Evolutionary conservation across 2,113 vertebrate genomes (phyloP).

Genomic region (Machaerirhynchus nigripectus): DNA sequence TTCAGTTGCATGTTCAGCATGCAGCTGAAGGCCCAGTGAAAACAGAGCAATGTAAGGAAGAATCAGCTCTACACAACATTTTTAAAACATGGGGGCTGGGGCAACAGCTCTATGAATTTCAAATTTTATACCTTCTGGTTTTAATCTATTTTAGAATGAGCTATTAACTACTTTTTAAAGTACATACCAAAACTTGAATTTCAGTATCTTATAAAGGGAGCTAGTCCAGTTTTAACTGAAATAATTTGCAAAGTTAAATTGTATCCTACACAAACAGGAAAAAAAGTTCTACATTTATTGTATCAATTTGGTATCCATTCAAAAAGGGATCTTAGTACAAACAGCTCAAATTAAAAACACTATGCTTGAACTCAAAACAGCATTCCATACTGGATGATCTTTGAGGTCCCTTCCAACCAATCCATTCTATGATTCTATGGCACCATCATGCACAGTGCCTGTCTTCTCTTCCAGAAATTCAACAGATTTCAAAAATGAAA

Average conservation of each 20-base stretch:
- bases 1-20: background rate
- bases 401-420: background rate
- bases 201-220: background rate
- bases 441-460: fast-evolving
- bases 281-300: background rate
- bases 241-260: background rate
- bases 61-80: background rate
- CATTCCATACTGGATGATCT: background rate
- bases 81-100: background rate
- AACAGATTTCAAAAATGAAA: background rate
- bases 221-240: background rate
- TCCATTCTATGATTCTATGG: background rate
- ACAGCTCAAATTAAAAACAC: background rate
- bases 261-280: background rate
- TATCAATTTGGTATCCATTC: background rate
- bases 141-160: background rate
- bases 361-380: background rate
- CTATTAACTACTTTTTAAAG: background rate
- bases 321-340: background rate
- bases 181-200: background rate
- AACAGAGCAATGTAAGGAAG: background rate
- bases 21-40: background rate
- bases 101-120: background rate
- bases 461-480: background rate
- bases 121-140: background rate